Percentiles rank a stretch among this genome's conserved stretches.
Evolutionary conservation across 2,797 vertebrate genomes (phyloP).

Genomic region (Chlorospingus flavigularis): DNA sequence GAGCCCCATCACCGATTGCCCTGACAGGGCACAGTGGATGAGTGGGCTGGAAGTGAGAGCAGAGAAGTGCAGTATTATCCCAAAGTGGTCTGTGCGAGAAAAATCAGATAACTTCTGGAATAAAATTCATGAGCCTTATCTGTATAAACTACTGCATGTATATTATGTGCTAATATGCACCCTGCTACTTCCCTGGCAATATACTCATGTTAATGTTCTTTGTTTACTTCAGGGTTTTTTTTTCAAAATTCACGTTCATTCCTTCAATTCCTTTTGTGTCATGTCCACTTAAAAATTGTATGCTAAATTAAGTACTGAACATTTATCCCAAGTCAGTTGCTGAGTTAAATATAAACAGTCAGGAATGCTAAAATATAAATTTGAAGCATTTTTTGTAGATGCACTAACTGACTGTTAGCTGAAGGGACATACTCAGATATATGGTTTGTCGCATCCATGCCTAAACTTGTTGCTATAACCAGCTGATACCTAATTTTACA

Average conservation of each 20-base stretch:
- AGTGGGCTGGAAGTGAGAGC: not conserved
- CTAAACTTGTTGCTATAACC: not conserved
- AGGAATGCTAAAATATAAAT: slow-evolving; percentile 31
- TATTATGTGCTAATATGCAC: not conserved
- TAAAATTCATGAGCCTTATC: not conserved
- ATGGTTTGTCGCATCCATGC: not conserved
- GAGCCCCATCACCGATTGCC: not conserved
- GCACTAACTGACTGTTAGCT: not conserved
- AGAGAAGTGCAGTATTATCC: not conserved
- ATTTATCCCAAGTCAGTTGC: slow-evolving; percentile 10
- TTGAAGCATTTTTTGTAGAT: not conserved
- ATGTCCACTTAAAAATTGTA: slow-evolving; percentile 7
- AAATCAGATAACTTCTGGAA: not conserved
- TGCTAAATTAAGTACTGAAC: slow-evolving; percentile 41
- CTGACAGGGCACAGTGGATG: not conserved
- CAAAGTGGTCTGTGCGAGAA: not conserved
- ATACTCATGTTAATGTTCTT: not conserved
- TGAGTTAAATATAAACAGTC: slow-evolving; percentile 26
- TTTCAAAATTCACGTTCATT: not conserved
- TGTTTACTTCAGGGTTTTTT: not conserved
- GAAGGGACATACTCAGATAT: not conserved
- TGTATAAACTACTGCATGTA: not conserved
- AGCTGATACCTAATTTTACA: not conserved
- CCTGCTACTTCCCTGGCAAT: not conserved
- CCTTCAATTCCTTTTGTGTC: slow-evolving; percentile 27